Base-by-base conservation (phyloP, 2,797 vertebrate species). In the Dromococcyx pavoninus region DNA sequence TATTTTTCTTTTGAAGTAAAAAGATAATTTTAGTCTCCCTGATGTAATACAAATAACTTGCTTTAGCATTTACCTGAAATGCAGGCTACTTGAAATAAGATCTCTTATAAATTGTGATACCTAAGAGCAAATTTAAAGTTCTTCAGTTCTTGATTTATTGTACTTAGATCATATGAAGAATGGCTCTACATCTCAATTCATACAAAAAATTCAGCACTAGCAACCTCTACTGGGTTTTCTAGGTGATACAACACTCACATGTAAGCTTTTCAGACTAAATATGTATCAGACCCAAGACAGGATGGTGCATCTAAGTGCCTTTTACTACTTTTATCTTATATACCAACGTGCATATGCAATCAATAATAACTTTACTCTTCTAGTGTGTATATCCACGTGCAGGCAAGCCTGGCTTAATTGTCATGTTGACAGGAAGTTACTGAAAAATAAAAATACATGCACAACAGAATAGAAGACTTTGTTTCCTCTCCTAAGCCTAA, bases 241-340 rank as follows among this genome's bases (percentile, higher is more conserved):
- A 41, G 61, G 25, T 61, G 44, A 33, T 57, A 27, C 21, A 82
- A 50, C 1, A 1, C 50, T 41, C 27, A 23, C 0, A 0, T 56
- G 16, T 57, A 54, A 76, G 21, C 27, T 77, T 69, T 37, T 65
- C 24, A 51, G 17, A 22, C 7, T 50, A 74, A 61, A 48, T 14
- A 16, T 50, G 30, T 48, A n/a, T 24, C 73, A 72, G 24, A n/a
- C 23, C 57, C 58, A 88, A 37, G 11, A 35, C 3, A 77, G 18
- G 10, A 30, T 35, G 27, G 24, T 35, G 28, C 25, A 91, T 41
- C 17, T 44, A 56, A 41, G 33, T 25, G 10, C 9, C 30, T 79
- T 65, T 30, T 15, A 5, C 39, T 64, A 46, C 27, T 50, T 37
- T 19, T 30, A 58, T 62, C 13, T 35, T 57, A 43, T 32, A 23